Base-by-base conservation (phyloP, 2,888 invertebrate species). In the Dione vanillae region DNA sequence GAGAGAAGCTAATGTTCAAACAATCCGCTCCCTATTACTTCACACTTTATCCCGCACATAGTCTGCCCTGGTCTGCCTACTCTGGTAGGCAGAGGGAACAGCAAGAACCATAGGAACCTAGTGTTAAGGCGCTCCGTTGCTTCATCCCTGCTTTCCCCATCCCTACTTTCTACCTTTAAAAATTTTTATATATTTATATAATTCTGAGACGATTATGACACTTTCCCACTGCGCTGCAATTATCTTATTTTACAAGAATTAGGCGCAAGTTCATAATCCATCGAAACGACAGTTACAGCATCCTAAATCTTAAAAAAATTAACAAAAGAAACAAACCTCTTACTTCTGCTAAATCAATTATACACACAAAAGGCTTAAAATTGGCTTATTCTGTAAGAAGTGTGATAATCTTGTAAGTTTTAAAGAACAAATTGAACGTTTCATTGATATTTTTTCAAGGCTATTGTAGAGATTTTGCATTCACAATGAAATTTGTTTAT, bases 261-360 rank as follows among this genome's bases (percentile, higher is more conserved):
- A n/a, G 10, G 16, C 16, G 16, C 54, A 9, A 56, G 16, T 37
- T n/a, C 11, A 10, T 37, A 56, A 16, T 54, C 54, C 11, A 56
- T 37, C 16, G n/a, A n/a, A 35, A n/a, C 35, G 16, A 16, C 37
- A 16, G 9, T 37, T 54, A 37, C 10, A 54, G 11, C 11, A 16
- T 54, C n/a, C 6, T 1, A 49, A 49, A 1, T 47, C 16, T 47
- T 3, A 19, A 49, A 14, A 40, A 56, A 9, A 37, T 0, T 2
- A 61, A 61, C 45, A 43, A 11, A 35, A 45, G 20, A 61, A 35
- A 0, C 43, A 61, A 61, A 35, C 61, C 45, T 61, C 84, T 85
- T 85, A 76, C 75, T 64, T 74, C 80, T 84, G 79, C 82, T 82
- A 82, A 84, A 82, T 81, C 84, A 83, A 86, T 84, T 87, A 86